Evolutionary conservation across 1,140 invertebrate species (phyloP), one percentile per base, ranked within the genome.

Genomic region (Drosophila bipectinata): DNA sequence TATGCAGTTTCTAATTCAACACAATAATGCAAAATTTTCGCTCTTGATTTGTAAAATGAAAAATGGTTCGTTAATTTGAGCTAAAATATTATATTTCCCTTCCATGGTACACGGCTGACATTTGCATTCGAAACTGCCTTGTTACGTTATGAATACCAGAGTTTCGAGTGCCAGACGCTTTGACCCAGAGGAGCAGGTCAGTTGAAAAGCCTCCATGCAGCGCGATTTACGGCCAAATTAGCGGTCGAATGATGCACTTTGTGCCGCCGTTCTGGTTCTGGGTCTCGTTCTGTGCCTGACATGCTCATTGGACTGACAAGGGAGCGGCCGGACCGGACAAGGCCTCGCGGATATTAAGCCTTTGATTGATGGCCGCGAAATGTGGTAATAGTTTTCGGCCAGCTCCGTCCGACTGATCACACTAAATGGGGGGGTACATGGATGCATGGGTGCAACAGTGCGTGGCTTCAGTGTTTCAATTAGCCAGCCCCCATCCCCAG

Each of bases 281-380:
- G 26, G 28, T 49, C 61, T 41, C 15, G 10, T 18, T 37, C 59
- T 28, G 52, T 15, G 26, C 45, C 57, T 63, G 58, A 48, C 71
- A 60, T 54, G 60, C 59, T 53, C 56, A 72, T 76, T 78, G 14
- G 56, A 21, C 48, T 44, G 60, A 57, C 55, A 48, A 37, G 41
- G 30, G 30, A 55, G 41, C 30, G 15, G 14, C 15, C 15, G 14
- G 14, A 0, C 12, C 10, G 12, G 45, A 8, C 28, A 5, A 30
- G 7, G 51, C 41, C 52, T 59, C 77, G 57, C 82, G 77, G 82
- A 85, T 80, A 85, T 87, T 77, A 81, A 71, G 63, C 67, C 57
- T 61, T 63, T 59, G 72, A 64, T 67, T 61, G 56, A 81, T 81
- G 72, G 44, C 52, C 63, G 39, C 44, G 44, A 32, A 55, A 48